Evolutionary conservation across 2,113 vertebrate genomes (phyloP).

Genomic region (Oreochromis aureus): DNA sequence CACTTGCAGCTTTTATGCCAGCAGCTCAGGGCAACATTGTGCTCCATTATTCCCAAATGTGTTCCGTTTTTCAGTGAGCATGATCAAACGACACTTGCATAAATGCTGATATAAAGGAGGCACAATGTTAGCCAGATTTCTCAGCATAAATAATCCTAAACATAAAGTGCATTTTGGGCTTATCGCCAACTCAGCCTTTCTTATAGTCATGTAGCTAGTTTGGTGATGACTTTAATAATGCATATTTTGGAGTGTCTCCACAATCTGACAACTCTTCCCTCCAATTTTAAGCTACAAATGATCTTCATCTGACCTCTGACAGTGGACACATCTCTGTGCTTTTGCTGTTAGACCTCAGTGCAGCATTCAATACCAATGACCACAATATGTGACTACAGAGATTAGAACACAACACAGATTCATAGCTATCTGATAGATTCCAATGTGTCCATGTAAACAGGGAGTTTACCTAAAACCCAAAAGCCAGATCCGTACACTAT

Average conservation of each 20-base stretch:
- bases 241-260: neutral
- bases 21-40: neutral
- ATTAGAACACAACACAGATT: neutral
- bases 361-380: neutral
- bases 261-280: neutral
- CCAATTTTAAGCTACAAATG: neutral
- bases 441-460: neutral
- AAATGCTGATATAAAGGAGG: neutral
- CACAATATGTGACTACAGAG: neutral
- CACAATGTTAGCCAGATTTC: neutral
- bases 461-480: neutral
- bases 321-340: neutral
- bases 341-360: neutral
- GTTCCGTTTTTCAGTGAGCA: neutral
- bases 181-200: neutral
- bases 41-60: neutral
- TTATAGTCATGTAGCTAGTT: neutral
- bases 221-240: neutral
- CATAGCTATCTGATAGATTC: neutral
- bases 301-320: neutral
- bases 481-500: neutral
- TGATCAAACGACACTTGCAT: neutral
- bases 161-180: neutral
- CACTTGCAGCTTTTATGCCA: neutral
- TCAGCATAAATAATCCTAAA: neutral